A percentile compares a stretch with the other conserved stretches of the same genome.
Evolutionary conservation across 1,140 invertebrate genomes (phyloP).

Genomic region (Diachasma alloeum): DNA sequence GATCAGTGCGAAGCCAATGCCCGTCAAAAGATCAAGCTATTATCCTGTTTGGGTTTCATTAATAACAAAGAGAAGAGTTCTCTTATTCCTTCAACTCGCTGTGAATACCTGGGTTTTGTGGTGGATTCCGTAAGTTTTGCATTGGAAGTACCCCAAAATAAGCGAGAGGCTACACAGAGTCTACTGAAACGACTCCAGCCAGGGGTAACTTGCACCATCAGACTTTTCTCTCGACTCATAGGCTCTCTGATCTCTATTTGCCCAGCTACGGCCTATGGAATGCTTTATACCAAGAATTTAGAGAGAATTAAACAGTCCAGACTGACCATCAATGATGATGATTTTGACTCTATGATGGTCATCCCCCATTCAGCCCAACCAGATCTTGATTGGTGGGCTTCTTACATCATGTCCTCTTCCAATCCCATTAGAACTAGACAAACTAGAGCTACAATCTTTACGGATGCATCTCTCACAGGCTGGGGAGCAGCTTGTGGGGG

Average conservation of each 20-base stretch:
- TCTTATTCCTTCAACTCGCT: not conserved
- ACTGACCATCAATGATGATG: not conserved
- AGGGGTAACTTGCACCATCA: not conserved
- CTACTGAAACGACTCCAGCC: not conserved
- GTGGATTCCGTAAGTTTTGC: slow-evolving; percentile 8
- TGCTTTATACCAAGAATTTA: not conserved
- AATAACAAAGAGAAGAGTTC: slow-evolving; percentile 18
- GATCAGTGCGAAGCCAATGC: no score
- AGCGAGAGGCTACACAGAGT: no score
- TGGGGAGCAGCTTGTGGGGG: no score
- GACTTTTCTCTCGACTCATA: not conserved
- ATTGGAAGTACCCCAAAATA: not conserved
- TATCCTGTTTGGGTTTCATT: slow-evolving; percentile 3
- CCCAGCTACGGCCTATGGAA: not conserved
- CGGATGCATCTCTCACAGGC: no score
- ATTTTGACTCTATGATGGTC: not conserved
- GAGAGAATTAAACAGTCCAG: slow-evolving; percentile 14
- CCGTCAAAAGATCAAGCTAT: not conserved
- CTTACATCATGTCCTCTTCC: not conserved
- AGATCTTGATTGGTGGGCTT: slow-evolving; percentile 11
- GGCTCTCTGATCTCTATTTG: slow-evolving; percentile 10
- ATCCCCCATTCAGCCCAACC: not conserved
- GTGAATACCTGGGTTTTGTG: slow-evolving; percentile 16
- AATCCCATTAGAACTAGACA: no score
- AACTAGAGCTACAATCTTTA: no score